A percentile compares a stretch with the other conserved stretches of the same genome.
Conservation (phyloP, 2,113 vertebrate species). For the Grus americana region DNA sequence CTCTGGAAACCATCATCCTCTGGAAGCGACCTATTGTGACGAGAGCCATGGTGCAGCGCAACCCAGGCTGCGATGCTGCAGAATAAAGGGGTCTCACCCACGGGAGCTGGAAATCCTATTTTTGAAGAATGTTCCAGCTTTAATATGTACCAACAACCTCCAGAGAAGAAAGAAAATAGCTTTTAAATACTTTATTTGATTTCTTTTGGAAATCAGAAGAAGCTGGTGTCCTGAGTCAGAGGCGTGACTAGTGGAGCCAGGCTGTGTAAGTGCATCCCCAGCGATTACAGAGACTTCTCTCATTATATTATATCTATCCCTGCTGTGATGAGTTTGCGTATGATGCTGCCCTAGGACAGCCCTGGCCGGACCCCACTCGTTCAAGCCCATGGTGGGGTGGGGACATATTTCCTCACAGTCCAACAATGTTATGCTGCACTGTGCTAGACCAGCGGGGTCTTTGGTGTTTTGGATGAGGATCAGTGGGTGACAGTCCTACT, state of each 20-base stretch:
- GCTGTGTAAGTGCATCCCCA: background rate
- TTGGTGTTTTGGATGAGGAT: background rate
- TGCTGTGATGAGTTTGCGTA: background rate
- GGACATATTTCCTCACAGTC: background rate
- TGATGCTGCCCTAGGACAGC: background rate
- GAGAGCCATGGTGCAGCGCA: fast-evolving
- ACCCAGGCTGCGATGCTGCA: background rate
- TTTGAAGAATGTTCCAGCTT: background rate
- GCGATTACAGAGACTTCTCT: background rate
- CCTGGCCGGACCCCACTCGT: background rate
- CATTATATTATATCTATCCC: background rate
- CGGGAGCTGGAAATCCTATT: background rate
- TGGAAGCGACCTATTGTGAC: background rate
- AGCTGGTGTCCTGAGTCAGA: background rate
- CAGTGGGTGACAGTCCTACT: background rate
- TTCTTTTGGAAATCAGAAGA: background rate
- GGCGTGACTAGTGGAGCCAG: background rate
- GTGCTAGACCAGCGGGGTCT: background rate
- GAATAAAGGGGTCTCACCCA: background rate
- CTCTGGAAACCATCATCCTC: background rate
- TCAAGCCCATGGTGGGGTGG: background rate
- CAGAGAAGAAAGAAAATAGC: background rate
- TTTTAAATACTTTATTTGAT: background rate
- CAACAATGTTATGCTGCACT: fast-evolving
- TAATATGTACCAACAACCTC: background rate